phyloP scores from a whole-genome alignment of 1,140 invertebrate species.

The Cryptotermes secundus region DNA sequence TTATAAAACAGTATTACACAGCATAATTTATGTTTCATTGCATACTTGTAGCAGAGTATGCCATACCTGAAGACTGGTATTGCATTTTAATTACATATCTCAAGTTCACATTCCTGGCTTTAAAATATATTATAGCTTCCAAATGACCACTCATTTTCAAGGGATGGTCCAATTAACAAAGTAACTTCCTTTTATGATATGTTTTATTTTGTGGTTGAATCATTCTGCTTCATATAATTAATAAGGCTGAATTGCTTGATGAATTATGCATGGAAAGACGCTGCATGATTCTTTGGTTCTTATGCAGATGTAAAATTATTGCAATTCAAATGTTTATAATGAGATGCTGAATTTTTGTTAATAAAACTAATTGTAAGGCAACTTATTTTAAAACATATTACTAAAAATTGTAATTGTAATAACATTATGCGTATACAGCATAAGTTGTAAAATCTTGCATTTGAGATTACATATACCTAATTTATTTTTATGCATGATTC shows the following conservation, averaged over 20 bases:
- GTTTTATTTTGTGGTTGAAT: not conserved
- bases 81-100: no score
- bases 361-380: not conserved
- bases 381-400: not conserved
- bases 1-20: no score
- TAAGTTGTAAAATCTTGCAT: not conserved
- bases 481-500: not conserved
- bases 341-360: no score
- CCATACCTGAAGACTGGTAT: no score
- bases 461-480: no score
- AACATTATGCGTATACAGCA: not conserved
- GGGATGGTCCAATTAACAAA: slow-evolving; percentile 1
- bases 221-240: not conserved
- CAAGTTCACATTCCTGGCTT: no score
- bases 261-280: not conserved
- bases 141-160: not conserved
- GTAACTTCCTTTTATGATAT: slow-evolving; percentile 13
- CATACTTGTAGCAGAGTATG: no score
- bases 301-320: not conserved
- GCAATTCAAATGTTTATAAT: not conserved
- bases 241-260: not conserved
- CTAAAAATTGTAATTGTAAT: no score
- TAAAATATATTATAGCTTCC: no score
- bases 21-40: no score
- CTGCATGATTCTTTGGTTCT: not conserved